phyloP scores from a whole-genome alignment of 2,797 vertebrate genomes.

The Carapus acus region DNA sequence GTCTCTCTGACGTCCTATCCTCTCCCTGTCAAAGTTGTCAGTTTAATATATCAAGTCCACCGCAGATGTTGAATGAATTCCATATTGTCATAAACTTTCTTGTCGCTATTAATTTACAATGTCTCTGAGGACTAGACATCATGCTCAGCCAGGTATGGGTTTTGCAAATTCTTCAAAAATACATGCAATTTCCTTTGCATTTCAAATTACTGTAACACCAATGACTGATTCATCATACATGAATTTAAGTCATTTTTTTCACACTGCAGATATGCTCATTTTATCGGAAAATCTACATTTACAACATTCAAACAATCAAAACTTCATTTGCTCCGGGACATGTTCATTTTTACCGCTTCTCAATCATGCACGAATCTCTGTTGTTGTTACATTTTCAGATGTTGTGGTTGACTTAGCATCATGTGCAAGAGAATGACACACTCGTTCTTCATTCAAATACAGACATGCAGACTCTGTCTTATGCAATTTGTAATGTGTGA shows the following conservation, averaged over 20 bases:
- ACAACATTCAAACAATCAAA: no score
- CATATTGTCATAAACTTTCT: no score
- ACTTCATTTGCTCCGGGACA: conserved; percentile 14
- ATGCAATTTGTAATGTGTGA: conserved; percentile 10
- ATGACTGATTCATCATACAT: not conserved
- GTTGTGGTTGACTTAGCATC: conserved; percentile 20
- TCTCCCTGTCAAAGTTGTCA: conserved; percentile 9
- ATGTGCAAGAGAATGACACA: no score
- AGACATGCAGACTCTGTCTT: conserved; percentile 1
- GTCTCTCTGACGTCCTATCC: conserved; percentile 8
- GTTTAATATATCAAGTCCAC: conserved; percentile 22
- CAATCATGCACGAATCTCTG: conserved; percentile 42
- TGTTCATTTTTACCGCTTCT: conserved; percentile 19
- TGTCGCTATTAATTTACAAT: no score
- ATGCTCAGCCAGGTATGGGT: no score
- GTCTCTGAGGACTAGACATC: no score
- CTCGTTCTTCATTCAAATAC: conserved; percentile 1
- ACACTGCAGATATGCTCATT: no score
- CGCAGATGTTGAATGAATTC: no score
- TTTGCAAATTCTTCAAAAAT: no score
- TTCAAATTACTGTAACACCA: conserved; percentile 6
- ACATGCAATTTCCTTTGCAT: conserved; percentile 10
- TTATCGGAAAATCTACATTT: no score
- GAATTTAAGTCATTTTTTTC: no score
- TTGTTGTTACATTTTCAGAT: conserved; percentile 31